Conservation (phyloP, 2,888 invertebrate genomes). For the Fragum sueziense region DNA sequence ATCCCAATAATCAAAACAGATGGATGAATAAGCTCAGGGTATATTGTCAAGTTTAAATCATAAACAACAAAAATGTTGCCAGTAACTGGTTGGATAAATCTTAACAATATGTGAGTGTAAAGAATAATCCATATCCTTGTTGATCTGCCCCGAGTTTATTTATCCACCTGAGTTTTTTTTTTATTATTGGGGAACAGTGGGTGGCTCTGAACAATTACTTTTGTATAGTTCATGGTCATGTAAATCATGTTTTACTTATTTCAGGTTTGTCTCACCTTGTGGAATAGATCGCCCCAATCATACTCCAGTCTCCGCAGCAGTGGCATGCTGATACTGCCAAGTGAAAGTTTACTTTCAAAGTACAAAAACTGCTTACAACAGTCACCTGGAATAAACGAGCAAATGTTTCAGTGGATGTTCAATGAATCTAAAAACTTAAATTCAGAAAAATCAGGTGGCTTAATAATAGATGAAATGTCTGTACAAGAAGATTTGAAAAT, state of each 20-base stretch:
- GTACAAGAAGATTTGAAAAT: conserved; percentile 43
- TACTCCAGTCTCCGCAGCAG: conserved; percentile 18
- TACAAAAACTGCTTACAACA: conserved; percentile 30
- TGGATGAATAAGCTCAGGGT: no score
- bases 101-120: no score
- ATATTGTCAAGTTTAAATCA: no score
- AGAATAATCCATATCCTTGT: no score
- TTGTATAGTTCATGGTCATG: background rate
- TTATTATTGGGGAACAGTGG: background rate
- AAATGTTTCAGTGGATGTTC: conserved; percentile 29
- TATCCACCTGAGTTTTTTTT: no score
- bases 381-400: conserved; percentile 21
- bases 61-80: no score
- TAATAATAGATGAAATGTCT: conserved; percentile 45
- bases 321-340: conserved; percentile 23
- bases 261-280: conserved; percentile 32
- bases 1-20: no score
- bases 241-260: conserved; percentile 1
- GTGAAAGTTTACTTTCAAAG: conserved; percentile 12
- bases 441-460: conserved; percentile 31
- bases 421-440: conserved; percentile 27
- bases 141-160: no score
- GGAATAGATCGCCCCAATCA: conserved; percentile 33
- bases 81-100: no score
- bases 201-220: background rate